phyloP scores from a whole-genome alignment of 2,888 invertebrate genomes.

The Paralinhomoeus sp. region DNA sequence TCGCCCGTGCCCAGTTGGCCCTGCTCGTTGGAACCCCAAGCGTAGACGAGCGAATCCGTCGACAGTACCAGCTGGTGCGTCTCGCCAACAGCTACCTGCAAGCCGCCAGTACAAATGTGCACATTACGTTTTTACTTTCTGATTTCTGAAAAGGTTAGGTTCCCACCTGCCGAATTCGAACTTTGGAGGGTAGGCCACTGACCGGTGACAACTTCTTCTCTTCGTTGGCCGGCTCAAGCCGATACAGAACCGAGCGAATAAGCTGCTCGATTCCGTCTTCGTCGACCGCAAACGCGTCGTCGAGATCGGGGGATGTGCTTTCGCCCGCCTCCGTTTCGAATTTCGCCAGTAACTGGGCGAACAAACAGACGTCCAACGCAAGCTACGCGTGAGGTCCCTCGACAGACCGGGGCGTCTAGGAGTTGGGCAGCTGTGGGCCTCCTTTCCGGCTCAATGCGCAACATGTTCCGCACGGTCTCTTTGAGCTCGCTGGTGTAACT shows the following conservation, averaged over 20 bases:
- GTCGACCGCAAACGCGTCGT: background rate
- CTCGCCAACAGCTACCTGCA: slow-evolving; percentile 35
- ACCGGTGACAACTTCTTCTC: too few species aligned
- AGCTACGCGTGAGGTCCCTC: background rate
- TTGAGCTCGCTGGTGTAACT: slow-evolving; percentile 42
- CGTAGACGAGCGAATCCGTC: slow-evolving; percentile 39
- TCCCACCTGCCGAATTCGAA: background rate
- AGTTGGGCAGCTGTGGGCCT: slow-evolving; percentile 40
- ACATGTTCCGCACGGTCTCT: slow-evolving; percentile 38
- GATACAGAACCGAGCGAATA: slow-evolving; percentile 16
- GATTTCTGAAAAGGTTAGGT: too few species aligned
- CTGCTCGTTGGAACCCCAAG: slow-evolving; percentile 44
- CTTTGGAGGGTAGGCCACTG: background rate
- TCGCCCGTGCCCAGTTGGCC: slow-evolving; percentile 41
- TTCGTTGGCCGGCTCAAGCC: slow-evolving; percentile 12
- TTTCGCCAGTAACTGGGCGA: background rate
- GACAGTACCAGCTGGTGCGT: slow-evolving; percentile 39
- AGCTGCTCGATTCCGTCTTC: background rate
- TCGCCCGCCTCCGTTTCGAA: background rate
- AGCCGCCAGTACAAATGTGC: background rate
- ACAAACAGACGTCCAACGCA: background rate
- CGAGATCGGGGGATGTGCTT: background rate
- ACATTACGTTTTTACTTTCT: too few species aligned
- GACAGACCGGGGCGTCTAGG: background rate
- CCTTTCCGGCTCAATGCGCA: slow-evolving; percentile 39